These are phyloP conservation scores for Nomada fucata DNA, from an alignment of 2,888 invertebrate species.

Conservation along the genomic window DNA sequence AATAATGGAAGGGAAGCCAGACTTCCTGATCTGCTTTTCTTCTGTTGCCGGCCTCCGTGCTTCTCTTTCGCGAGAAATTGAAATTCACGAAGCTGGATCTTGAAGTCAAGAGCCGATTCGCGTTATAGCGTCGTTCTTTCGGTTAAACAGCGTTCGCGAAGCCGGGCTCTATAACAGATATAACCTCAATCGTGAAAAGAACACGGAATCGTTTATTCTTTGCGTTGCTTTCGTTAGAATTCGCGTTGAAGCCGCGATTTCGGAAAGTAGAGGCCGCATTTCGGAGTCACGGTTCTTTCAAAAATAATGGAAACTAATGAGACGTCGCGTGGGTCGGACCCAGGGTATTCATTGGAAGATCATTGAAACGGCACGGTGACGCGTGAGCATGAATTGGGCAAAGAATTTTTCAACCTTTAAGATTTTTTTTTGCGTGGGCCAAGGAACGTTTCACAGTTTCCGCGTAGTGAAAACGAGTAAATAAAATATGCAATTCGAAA, in stretches of 20 bases:
- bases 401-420: background rate
- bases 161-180: slow-evolving; percentile 39
- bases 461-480: background rate
- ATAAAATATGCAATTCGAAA: background rate
- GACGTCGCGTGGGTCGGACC: slow-evolving; percentile 1
- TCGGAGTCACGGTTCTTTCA: slow-evolving; percentile 19
- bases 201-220: slow-evolving; percentile 57
- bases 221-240: slow-evolving; percentile 54
- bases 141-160: slow-evolving; percentile 54
- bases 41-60: slow-evolving; percentile 35
- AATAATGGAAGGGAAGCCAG: slow-evolving; percentile 66
- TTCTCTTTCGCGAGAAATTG: slow-evolving; percentile 53
- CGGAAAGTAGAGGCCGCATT: background rate
- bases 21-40: slow-evolving; percentile 50
- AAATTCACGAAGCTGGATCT: slow-evolving; percentile 56
- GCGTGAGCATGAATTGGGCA: background rate
- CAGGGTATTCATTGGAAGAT: slow-evolving; percentile 13
- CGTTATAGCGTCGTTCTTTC: slow-evolving; percentile 55
- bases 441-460: background rate
- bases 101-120: slow-evolving; percentile 40
- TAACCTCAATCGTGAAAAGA: slow-evolving; percentile 35
- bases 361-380: background rate
- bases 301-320: slow-evolving; percentile 49
- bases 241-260: slow-evolving; percentile 33
- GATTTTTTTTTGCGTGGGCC: background rate